These are phyloP conservation scores for Lepidurus apus DNA, from an alignment of 1,140 invertebrate species.

Conservation along the genomic window DNA sequence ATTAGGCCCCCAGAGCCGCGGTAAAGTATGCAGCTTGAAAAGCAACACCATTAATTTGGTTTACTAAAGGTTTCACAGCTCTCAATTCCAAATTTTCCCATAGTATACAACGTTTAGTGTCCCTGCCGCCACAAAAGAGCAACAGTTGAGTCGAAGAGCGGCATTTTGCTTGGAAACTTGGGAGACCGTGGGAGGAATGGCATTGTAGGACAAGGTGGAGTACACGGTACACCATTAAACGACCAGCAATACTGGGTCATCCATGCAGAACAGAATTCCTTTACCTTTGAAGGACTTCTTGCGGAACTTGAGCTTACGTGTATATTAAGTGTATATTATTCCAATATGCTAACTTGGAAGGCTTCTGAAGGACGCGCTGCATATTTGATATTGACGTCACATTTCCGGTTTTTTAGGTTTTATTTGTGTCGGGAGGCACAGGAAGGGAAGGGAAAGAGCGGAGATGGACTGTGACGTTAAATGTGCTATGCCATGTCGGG, in stretches of 20 bases:
- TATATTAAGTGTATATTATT: background rate
- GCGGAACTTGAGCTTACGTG: background rate
- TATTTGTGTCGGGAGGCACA: background rate
- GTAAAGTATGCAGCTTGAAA: background rate
- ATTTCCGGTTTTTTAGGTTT: background rate
- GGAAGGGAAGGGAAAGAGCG: background rate
- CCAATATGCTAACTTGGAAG: background rate
- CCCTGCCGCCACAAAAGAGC: background rate
- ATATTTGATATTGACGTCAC: background rate
- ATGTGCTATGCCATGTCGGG: background rate
- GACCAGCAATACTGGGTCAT: background rate
- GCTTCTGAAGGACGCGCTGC: background rate
- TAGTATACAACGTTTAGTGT: background rate
- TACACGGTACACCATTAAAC: background rate
- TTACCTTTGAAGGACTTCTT: background rate
- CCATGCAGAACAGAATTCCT: background rate
- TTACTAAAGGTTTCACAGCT: background rate
- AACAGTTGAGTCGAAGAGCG: background rate
- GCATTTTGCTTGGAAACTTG: constrained; percentile 7
- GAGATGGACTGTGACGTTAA: background rate
- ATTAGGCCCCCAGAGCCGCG: constrained; percentile 2
- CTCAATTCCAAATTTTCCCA: background rate
- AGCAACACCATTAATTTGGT: constrained; percentile 11
- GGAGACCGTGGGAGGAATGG: background rate
- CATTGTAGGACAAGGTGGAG: background rate